Base-by-base conservation (phyloP, 2,888 invertebrate species). In the Protophormia terraenovae region DNA sequence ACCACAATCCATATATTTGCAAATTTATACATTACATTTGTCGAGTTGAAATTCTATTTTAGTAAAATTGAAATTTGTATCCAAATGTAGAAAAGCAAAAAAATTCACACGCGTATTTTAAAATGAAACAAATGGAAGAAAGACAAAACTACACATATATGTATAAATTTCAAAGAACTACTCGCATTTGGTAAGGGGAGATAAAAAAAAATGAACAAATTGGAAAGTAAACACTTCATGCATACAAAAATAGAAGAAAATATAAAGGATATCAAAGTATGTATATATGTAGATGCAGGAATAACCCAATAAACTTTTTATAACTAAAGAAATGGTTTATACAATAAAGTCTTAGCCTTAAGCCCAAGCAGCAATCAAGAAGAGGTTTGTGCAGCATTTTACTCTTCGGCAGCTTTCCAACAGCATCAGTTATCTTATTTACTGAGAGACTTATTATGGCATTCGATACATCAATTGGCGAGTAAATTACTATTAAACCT, bases 211-310 rank as follows among this genome's bases (percentile, higher is more conserved):
- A 16, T 41, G 60, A 86, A 87, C 86, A 87, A 87, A 86, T 87
- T 85, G 82, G 64, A 66, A 78, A 85, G 66, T 47, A 78, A 85
- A 86, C 88, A 87, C 82, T 86, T 88, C 75, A 88, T 88, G 88
- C 86, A 88, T 88, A 87, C 87, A 81, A 85, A 87, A 83, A 75
- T 77, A 71, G n/a, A 55, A 35, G 53, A 75, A 75, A 38, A 38
- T 10, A 10, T 69, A 19, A 32, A 82, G 71, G 35, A 82, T 71
- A 50, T n/a, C 27, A 64, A 32, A 19, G 19, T 50, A 45, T 41
- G 24, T 47, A 38, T 10, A 38, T 27, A 53, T 4, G 7, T 7
- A n/a, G n/a, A n/a, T 32, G 14, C n/a, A 38, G 10, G 4, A 7
- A 22, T 62, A 22, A 71, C 76, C 76, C 76, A 82, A 55, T 45